These are phyloP conservation scores for Atethmia centrago DNA, from an alignment of 2,888 invertebrate species.

Conservation along the genomic window DNA sequence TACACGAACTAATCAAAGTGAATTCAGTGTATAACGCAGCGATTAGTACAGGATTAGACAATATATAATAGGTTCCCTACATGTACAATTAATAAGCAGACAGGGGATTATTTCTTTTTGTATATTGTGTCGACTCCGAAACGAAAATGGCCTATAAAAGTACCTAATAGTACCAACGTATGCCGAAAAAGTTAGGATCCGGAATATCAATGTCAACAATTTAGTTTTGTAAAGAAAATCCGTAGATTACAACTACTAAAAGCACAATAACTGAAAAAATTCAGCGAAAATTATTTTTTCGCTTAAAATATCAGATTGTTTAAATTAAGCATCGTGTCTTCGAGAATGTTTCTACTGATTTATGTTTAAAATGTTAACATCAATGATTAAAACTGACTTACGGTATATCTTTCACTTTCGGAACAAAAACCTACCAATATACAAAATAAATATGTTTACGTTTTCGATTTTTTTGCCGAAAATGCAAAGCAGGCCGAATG, in stretches of 20 bases:
- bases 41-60: conserved; percentile 19
- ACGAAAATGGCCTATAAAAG: too few relatives aligned
- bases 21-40: background rate
- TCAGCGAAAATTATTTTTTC: background rate
- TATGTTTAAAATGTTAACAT: too few relatives aligned
- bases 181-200: background rate
- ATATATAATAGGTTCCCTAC: conserved; percentile 9
- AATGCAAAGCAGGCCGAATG: too few relatives aligned
- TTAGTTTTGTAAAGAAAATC: background rate
- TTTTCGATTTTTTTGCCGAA: too few relatives aligned
- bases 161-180: too few relatives aligned
- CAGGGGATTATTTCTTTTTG: too few relatives aligned
- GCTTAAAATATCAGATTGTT: background rate
- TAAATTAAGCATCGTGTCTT: background rate
- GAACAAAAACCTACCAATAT: background rate
- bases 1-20: background rate
- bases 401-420: background rate
- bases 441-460: too few relatives aligned
- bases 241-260: background rate
- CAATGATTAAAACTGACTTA: background rate
- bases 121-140: too few relatives aligned
- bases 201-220: background rate
- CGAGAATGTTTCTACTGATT: background rate
- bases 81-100: background rate
- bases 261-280: background rate